Conservation (phyloP, 1,140 invertebrate species). For the Heliothis subflexa region DNA sequence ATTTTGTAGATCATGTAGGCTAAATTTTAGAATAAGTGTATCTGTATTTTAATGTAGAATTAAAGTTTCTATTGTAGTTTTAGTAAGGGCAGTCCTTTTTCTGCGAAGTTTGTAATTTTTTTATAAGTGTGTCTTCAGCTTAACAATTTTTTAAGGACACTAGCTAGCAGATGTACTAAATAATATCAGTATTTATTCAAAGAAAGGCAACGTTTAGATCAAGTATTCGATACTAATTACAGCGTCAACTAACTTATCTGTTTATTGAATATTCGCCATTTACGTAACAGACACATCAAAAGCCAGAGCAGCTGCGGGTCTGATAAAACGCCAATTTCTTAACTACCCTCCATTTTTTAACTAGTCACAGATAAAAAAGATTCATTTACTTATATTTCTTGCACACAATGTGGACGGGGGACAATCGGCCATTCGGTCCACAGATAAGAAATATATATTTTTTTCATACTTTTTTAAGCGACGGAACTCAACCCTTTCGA, state of each 20-base stretch:
- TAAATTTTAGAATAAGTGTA: no score
- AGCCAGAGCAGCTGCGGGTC: conserved; percentile 3
- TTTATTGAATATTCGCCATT: conserved; percentile 20
- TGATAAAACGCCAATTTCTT: conserved; percentile 11
- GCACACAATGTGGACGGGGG: conserved; percentile 42
- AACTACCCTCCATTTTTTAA: conserved; percentile 27
- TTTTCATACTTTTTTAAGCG: conserved; percentile 61
- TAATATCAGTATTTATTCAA: neutral
- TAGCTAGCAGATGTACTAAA: conserved; percentile 10
- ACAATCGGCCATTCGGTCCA: conserved; percentile 49
- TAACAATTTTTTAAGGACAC: neutral
- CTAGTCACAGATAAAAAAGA: conserved; percentile 30
- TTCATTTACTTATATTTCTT: conserved; percentile 43
- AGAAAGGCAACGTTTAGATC: conserved; percentile 6
- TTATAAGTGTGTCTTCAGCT: no score
- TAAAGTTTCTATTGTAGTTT: no score
- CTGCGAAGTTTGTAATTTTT: no score
- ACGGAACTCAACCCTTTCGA: conserved; percentile 74
- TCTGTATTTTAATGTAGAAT: no score
- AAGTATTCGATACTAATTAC: neutral
- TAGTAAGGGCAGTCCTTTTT: no score
- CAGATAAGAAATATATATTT: conserved; percentile 67
- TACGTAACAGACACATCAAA: conserved; percentile 18
- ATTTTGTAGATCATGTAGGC: no score
- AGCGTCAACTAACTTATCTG: conserved; percentile 1